Percentiles rank a stretch among this genome's conserved stretches.
phyloP scores from a whole-genome alignment of 2,888 invertebrate species.

The Drosophila hamatofila region DNA sequence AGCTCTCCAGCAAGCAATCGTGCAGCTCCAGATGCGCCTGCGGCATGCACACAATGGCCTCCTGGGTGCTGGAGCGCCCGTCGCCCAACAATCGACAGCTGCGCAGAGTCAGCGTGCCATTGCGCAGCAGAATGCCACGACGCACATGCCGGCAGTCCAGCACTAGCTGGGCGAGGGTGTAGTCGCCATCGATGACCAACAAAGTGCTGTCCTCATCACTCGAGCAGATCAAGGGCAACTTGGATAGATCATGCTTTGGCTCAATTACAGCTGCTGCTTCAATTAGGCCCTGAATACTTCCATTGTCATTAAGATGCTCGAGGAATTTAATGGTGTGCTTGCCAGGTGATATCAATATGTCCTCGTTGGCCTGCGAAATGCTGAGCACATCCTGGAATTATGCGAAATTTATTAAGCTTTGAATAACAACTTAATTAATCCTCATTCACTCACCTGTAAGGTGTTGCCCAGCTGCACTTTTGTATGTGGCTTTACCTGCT shows the following conservation, averaged over 20 bases:
- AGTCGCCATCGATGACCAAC: slow-evolving; percentile 86
- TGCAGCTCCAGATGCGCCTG: slow-evolving; percentile 84
- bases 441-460: slow-evolving; percentile 67
- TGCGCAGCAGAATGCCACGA: slow-evolving; percentile 86
- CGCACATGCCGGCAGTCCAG: slow-evolving; percentile 86
- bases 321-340: slow-evolving; percentile 86
- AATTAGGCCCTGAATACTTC: slow-evolving; percentile 71
- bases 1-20: slow-evolving; percentile 86
- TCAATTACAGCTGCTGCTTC: slow-evolving; percentile 24
- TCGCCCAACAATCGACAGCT: slow-evolving; percentile 86
- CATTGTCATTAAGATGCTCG: slow-evolving; percentile 87
- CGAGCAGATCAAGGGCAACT: slow-evolving; percentile 83
- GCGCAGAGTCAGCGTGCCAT: slow-evolving; percentile 85
- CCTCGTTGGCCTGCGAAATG: slow-evolving; percentile 85
- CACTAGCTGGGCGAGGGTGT: slow-evolving; percentile 86
- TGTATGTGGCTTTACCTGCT: slow-evolving; percentile 81
- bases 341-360: slow-evolving; percentile 86
- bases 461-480: slow-evolving; percentile 85
- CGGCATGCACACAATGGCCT: slow-evolving; percentile 86
- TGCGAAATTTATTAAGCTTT: neutral
- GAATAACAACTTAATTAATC: neutral
- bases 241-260: slow-evolving; percentile 19
- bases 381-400: slow-evolving; percentile 81
- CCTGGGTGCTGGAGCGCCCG: slow-evolving; percentile 86
- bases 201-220: slow-evolving; percentile 86